These are phyloP conservation scores for Piscicola geometra DNA, from an alignment of 2,888 invertebrate genomes.

Conservation along the genomic window DNA sequence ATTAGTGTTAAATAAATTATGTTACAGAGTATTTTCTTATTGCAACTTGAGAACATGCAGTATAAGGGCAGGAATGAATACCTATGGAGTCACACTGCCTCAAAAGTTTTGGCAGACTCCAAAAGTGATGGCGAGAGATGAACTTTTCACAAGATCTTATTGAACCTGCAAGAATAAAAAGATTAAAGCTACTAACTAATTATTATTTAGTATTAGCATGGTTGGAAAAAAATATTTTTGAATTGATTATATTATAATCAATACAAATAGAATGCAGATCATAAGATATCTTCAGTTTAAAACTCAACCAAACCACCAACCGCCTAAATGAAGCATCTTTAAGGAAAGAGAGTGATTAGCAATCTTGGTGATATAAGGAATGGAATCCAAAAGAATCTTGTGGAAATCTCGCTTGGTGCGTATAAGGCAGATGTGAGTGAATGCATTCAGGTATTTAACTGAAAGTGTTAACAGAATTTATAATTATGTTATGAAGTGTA, in stretches of 20 bases:
- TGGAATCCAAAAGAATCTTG: slow-evolving; percentile 6
- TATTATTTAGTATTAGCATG: too few species aligned
- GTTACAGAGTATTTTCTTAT: too few species aligned
- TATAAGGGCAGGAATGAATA: too few species aligned
- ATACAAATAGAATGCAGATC: neutral
- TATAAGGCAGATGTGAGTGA: slow-evolving; percentile 24
- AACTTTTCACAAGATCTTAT: slow-evolving; percentile 31
- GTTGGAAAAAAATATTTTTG: neutral
- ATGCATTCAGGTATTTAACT: slow-evolving; percentile 28
- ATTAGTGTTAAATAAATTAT: too few species aligned
- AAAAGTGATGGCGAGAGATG: slow-evolving; percentile 12
- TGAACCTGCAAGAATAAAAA: slow-evolving; percentile 21
- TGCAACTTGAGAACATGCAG: too few species aligned
- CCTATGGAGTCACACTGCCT: neutral
- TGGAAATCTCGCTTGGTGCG: slow-evolving; percentile 23
- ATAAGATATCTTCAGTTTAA: neutral
- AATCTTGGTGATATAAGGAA: slow-evolving; percentile 18
- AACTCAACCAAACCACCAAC: neutral
- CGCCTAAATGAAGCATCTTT: slow-evolving; percentile 19
- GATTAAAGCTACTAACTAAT: too few species aligned
- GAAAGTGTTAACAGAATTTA: neutral
- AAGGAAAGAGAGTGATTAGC: slow-evolving; percentile 9
- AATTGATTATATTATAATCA: neutral
- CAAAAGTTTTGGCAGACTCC: slow-evolving; percentile 19
- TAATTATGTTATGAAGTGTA: neutral